Conservation (phyloP, 2,797 vertebrate species). For the Antennarius maculatus region DNA sequence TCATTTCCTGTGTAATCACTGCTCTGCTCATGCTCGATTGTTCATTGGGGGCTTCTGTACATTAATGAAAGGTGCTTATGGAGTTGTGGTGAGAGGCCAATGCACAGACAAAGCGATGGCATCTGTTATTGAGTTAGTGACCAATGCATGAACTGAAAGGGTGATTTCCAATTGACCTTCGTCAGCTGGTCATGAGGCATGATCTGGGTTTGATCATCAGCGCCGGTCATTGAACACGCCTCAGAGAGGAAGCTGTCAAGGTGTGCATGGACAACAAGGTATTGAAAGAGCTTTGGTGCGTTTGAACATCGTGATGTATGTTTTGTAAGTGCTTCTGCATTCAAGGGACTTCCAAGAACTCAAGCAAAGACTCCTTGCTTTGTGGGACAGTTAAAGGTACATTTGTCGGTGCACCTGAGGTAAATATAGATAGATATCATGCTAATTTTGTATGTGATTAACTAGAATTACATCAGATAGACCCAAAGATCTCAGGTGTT, state of each 20-base stretch:
- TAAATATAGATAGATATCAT: background rate
- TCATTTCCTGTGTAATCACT: slow-evolving; percentile 56
- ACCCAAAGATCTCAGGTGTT: background rate
- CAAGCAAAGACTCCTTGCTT: background rate
- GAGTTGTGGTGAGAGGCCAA: slow-evolving; percentile 34
- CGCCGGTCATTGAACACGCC: slow-evolving; percentile 30
- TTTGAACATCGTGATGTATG: background rate
- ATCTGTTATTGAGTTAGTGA: slow-evolving; percentile 42
- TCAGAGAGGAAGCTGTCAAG: slow-evolving; percentile 44
- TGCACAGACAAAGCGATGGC: slow-evolving; percentile 10
- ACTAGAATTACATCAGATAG: background rate
- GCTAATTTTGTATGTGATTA: background rate
- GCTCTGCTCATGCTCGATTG: slow-evolving; percentile 14
- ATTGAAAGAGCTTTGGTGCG: slow-evolving; percentile 20
- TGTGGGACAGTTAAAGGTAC: background rate
- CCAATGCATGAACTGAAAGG: slow-evolving; percentile 18
- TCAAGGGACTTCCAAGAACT: slow-evolving; percentile 14
- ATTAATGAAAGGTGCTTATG: slow-evolving; percentile 49
- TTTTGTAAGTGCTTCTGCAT: background rate
- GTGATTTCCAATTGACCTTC: slow-evolving; percentile 33
- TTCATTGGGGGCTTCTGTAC: slow-evolving; percentile 19
- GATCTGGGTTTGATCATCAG: slow-evolving; percentile 29
- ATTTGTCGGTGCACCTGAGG: background rate
- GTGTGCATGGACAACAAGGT: slow-evolving; percentile 9
- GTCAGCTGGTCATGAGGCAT: slow-evolving; percentile 45